phyloP scores from a whole-genome alignment of 2,113 vertebrate species.

The Elaphurus davidianus region DNA sequence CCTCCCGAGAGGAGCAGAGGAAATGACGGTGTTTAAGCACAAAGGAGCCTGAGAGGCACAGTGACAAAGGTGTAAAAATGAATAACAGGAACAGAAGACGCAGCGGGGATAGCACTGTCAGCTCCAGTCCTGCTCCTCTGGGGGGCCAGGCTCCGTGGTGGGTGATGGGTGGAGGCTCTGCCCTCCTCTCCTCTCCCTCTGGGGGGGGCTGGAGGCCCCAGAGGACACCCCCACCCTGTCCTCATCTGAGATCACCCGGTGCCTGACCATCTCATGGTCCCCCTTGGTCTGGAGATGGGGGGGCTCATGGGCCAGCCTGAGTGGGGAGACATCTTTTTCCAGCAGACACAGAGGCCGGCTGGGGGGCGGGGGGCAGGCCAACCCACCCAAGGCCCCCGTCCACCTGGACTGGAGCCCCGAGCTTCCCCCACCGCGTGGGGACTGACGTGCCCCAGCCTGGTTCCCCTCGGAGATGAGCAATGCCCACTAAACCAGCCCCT shows the following conservation, averaged over 20 bases:
- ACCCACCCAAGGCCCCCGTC: rapidly evolving
- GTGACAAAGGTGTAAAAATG: background rate
- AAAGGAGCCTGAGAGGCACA: background rate
- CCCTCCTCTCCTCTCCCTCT: no score
- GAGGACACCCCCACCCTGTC: rapidly evolving
- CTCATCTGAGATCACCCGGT: background rate
- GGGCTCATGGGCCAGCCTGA: rapidly evolving
- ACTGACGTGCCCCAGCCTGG: rapidly evolving
- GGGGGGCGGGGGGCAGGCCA: rapidly evolving
- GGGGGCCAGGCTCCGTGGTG: background rate
- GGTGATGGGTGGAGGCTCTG: no score
- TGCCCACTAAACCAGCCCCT: background rate
- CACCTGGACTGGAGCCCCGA: background rate
- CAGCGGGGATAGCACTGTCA: background rate
- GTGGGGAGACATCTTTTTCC: rapidly evolving
- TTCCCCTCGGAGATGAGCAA: background rate
- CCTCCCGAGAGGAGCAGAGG: background rate
- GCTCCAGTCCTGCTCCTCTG: background rate
- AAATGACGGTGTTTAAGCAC: background rate
- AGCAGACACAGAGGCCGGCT: rapidly evolving
- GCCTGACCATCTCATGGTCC: background rate
- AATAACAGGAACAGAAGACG: background rate
- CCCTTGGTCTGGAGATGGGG: no score
- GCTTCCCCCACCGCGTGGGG: background rate
- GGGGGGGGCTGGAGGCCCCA: background rate